Conservation (phyloP, 2,888 invertebrate genomes). For the Drosophila flavopinicola region DNA sequence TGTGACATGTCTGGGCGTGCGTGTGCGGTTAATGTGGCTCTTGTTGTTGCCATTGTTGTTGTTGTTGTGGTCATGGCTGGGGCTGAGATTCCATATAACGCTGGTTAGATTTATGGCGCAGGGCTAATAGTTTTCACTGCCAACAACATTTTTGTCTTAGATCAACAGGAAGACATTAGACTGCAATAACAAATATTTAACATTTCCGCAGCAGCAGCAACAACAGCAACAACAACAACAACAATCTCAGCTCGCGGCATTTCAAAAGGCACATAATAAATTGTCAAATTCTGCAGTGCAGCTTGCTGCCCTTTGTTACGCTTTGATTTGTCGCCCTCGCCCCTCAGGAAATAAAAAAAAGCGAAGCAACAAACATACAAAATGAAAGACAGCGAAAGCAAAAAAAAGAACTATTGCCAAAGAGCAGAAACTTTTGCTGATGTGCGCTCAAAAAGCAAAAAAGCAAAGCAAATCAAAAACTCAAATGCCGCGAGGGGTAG, state of each 20-base stretch:
- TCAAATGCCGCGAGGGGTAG: constrained; percentile 76
- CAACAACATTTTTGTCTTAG: constrained; percentile 64
- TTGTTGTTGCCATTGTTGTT: constrained; percentile 8
- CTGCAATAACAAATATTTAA: constrained; percentile 81
- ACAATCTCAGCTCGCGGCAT: constrained; percentile 28
- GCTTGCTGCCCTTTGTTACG: constrained; percentile 62
- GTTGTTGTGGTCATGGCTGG: not conserved
- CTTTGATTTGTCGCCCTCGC: constrained; percentile 68
- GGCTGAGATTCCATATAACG: constrained; percentile 28
- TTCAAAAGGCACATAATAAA: constrained; percentile 70
- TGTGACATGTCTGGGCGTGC: constrained; percentile 75
- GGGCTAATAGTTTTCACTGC: constrained; percentile 72
- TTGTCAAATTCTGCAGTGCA: constrained; percentile 71
- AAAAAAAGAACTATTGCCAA: constrained; percentile 39
- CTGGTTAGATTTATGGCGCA: constrained; percentile 64
- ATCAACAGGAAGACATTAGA: constrained; percentile 73
- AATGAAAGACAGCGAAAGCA: constrained; percentile 21
- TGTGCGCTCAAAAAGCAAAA: constrained; percentile 52
- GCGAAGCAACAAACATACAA: constrained; percentile 9
- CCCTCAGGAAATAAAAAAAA: constrained; percentile 49
- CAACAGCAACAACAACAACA: not conserved
- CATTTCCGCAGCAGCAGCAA: constrained; percentile 69
- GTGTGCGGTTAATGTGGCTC: constrained; percentile 42
- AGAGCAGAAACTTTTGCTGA: constrained; percentile 67
- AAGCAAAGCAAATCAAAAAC: constrained; percentile 66